Evolutionary conservation across 2,888 invertebrate species (phyloP).

Genomic region (Conistra vaccinii): DNA sequence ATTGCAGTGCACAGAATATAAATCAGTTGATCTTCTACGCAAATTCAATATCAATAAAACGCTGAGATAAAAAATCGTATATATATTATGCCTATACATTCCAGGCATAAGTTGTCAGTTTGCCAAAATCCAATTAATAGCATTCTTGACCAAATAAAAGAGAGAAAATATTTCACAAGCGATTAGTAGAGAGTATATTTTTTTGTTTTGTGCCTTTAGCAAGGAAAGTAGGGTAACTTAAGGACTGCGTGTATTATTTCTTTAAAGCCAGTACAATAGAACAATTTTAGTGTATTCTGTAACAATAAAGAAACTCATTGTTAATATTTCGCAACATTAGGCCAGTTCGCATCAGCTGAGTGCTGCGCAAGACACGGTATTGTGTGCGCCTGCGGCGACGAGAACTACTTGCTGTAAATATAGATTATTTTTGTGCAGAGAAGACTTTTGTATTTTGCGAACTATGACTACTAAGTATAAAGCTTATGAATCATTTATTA

Average conservation of each 20-base stretch:
- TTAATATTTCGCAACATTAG: conserved; percentile 57
- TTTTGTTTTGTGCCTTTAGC: neutral
- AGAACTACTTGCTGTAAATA: conserved; percentile 42
- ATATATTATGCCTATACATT: conserved; percentile 5
- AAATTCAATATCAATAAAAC: conserved; percentile 27
- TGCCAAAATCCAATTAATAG: conserved; percentile 40
- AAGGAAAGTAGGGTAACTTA: conserved; percentile 1
- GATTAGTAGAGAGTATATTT: too few relatives aligned
- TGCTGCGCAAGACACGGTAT: conserved; percentile 39
- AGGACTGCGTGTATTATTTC: conserved; percentile 17
- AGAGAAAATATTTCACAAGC: conserved; percentile 2
- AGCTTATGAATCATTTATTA: neutral
- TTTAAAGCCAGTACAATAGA: conserved; percentile 45
- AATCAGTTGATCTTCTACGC: conserved; percentile 11
- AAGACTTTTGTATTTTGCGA: neutral
- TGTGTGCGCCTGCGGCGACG: conserved; percentile 38
- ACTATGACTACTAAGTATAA: neutral
- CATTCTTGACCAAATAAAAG: conserved; percentile 37
- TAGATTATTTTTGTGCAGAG: conserved; percentile 57
- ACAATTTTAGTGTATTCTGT: conserved; percentile 29
- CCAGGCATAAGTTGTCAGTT: conserved; percentile 32
- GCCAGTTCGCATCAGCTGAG: conserved; percentile 48
- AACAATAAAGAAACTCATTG: conserved; percentile 39
- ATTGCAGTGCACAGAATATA: conserved; percentile 2
- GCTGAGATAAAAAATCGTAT: neutral